Conservation (phyloP, 2,797 vertebrate species). For the Loris lydekkerianus region DNA sequence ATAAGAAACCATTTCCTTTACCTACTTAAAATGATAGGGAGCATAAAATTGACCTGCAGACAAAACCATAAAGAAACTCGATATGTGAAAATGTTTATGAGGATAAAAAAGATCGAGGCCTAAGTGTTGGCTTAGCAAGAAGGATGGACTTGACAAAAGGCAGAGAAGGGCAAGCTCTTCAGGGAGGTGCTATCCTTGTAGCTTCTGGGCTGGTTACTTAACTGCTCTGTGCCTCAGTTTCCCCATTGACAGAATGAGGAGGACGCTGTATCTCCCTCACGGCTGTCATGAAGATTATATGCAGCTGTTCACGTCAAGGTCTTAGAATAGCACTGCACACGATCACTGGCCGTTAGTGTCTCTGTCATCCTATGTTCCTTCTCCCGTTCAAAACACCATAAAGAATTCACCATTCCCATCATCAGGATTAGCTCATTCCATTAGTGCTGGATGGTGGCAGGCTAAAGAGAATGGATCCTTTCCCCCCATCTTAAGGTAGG, state of each 20-base stretch:
- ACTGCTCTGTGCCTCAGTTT: constrained; percentile 29
- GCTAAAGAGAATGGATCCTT: background rate
- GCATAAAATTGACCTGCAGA: background rate
- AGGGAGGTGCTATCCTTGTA: background rate
- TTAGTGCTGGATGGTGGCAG: background rate
- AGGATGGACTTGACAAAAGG: background rate
- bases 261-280: rapidly evolving
- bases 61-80: background rate
- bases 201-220: background rate
- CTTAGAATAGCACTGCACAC: background rate
- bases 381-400: background rate
- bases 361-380: background rate
- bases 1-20: background rate
- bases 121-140: background rate
- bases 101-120: background rate
- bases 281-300: background rate
- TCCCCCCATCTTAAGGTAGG: constrained; percentile 30
- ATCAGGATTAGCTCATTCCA: background rate
- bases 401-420: background rate
- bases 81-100: background rate
- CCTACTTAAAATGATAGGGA: background rate
- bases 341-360: background rate
- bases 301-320: background rate
- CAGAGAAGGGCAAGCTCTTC: background rate
- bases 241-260: background rate